These are phyloP conservation scores for Plecturocebus donacophilus DNA, from an alignment of 2,113 vertebrate species.

Conservation along the genomic window DNA sequence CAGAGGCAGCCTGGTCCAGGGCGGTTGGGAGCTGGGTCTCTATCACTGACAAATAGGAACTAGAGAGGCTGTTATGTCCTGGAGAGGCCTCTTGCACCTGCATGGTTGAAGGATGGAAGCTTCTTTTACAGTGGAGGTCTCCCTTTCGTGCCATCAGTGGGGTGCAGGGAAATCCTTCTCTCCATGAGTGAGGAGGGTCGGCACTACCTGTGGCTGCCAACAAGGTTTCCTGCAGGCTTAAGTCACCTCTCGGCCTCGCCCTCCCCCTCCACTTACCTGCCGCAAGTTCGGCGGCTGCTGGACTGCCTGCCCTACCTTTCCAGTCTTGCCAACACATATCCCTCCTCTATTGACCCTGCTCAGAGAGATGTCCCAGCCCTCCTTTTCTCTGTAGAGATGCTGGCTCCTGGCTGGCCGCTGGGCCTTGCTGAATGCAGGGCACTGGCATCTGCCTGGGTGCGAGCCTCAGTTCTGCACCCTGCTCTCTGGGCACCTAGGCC, in stretches of 20 bases:
- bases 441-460: neutral
- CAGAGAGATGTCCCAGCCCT: neutral
- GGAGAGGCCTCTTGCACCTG: slow-evolving; percentile 38
- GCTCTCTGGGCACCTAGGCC: no score
- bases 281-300: fast-evolving
- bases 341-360: fast-evolving
- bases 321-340: fast-evolving
- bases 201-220: neutral
- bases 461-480: neutral
- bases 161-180: neutral
- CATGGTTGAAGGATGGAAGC: neutral
- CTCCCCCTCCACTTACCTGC: neutral
- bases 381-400: neutral
- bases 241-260: neutral
- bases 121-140: neutral
- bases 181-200: fast-evolving
- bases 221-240: neutral
- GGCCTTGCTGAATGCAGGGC: fast-evolving
- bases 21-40: slow-evolving; percentile 64
- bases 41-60: slow-evolving; percentile 75
- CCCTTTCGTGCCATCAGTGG: neutral
- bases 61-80: slow-evolving; percentile 71
- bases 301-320: neutral
- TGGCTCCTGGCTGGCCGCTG: no score
- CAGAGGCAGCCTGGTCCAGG: slow-evolving; percentile 20